Percentiles rank a stretch among this genome's conserved stretches.
phyloP scores from a whole-genome alignment of 1,140 invertebrate species.

The Euwallacea fornicatus region DNA sequence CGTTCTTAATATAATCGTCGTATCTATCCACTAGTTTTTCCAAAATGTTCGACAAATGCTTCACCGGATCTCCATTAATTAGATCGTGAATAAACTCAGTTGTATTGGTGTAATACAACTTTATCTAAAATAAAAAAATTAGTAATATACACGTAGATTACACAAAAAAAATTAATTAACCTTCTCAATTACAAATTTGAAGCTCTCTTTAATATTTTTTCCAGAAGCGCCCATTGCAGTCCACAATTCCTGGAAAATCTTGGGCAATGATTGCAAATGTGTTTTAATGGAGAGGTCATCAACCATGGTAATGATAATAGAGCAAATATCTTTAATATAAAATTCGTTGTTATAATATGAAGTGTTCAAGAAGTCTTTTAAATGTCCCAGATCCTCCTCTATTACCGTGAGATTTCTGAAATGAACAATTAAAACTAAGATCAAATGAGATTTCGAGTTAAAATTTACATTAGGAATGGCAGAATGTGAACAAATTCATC shows the following conservation, averaged over 20 bases:
- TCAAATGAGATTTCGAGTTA: conserved; percentile 7
- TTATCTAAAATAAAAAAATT: conserved; percentile 55
- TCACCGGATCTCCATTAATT: conserved; percentile 71
- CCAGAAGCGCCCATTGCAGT: conserved; percentile 81
- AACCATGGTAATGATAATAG: conserved; percentile 66
- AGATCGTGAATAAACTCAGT: conserved; percentile 67
- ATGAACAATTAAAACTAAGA: conserved; percentile 18
- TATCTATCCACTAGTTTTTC: conserved; percentile 73
- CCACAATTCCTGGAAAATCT: conserved; percentile 78
- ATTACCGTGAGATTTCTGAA: conserved; percentile 67
- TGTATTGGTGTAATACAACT: conserved; percentile 69
- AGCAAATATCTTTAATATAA: conserved; percentile 75
- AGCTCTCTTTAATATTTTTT: conserved; percentile 71
- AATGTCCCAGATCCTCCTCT: conserved; percentile 70
- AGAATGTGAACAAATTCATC: conserved; percentile 16
- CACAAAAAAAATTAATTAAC: conserved; percentile 44
- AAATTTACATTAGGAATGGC: conserved; percentile 4
- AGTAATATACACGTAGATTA: not conserved
- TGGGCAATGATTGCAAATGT: conserved; percentile 74
- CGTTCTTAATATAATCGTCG: conserved; percentile 74
- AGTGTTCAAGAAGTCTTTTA: conserved; percentile 70
- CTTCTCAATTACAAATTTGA: conserved; percentile 73
- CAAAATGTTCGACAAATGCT: conserved; percentile 66
- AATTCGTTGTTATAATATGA: conserved; percentile 82
- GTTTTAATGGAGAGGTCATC: conserved; percentile 77